Conservation (phyloP, 2,888 invertebrate species). For the Chouioia cunea region DNA sequence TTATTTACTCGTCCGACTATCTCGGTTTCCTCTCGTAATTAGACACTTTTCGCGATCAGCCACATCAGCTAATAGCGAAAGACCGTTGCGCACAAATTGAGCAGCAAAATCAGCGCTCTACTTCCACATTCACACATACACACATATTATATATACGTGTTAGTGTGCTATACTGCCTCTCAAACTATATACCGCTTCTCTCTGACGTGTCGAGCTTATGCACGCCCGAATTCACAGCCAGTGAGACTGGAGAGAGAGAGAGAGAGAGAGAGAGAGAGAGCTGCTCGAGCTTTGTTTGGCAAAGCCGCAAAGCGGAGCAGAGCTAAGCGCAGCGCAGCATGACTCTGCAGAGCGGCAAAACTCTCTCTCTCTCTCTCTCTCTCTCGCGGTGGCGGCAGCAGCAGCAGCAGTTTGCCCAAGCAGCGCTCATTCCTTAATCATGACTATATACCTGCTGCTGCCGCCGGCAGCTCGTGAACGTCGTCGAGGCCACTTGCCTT, state of each 20-base stretch:
- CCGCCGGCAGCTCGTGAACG: neutral
- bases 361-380: no score
- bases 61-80: neutral
- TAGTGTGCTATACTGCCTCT: no score
- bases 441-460: slow-evolving; percentile 25
- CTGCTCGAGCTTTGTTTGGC: slow-evolving; percentile 51
- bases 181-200: neutral
- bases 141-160: no score
- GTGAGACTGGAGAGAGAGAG: neutral
- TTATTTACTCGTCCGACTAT: no score
- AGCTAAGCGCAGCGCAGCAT: neutral
- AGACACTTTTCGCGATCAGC: no score
- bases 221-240: no score
- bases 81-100: neutral
- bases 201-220: neutral
- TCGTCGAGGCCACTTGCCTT: no score
- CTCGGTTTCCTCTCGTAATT: no score
- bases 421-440: slow-evolving; percentile 44
- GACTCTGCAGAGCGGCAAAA: no score
- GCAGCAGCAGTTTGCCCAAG: slow-evolving; percentile 11
- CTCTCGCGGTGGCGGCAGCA: no score
- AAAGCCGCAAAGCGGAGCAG: slow-evolving; percentile 36
- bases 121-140: no score
- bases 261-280: slow-evolving; percentile 32
- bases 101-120: neutral